Evolutionary conservation across 1,140 invertebrate species (phyloP).

Genomic region (Bursaphelenchus mucronatus): DNA sequence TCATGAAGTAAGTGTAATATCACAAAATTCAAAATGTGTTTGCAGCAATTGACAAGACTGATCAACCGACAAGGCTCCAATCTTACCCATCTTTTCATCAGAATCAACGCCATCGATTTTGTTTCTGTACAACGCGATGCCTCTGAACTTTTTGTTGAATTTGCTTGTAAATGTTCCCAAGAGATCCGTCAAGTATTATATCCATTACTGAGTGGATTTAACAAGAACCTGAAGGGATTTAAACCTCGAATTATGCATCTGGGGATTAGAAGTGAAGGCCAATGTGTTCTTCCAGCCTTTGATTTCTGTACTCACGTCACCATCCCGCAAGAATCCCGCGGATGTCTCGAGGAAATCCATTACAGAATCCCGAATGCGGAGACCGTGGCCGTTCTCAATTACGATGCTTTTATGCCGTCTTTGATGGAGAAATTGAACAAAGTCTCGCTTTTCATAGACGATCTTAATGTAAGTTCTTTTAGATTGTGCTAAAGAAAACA

Average conservation of each 20-base stretch:
- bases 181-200: neutral
- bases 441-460: constrained; percentile 6
- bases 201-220: constrained; percentile 1
- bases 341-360: constrained; percentile 5
- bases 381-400: constrained; percentile 3
- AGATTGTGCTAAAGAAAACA: neutral
- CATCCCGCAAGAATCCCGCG: neutral
- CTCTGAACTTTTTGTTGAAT: constrained; percentile 12
- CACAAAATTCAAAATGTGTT: neutral
- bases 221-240: constrained; percentile 1
- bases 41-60: constrained; percentile 5
- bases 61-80: neutral
- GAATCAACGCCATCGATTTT: no score
- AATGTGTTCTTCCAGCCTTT: neutral
- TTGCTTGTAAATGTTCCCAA: neutral
- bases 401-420: constrained; percentile 1
- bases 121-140: no score
- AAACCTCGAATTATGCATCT: constrained; percentile 8
- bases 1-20: neutral
- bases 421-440: constrained; percentile 14
- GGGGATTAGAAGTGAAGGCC: neutral
- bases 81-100: no score
- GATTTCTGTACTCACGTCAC: constrained; percentile 4
- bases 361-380: constrained; percentile 7
- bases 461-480: constrained; percentile 7